phyloP scores from a whole-genome alignment of 2,113 vertebrate genomes.

The Ctenodactylus gundi region DNA sequence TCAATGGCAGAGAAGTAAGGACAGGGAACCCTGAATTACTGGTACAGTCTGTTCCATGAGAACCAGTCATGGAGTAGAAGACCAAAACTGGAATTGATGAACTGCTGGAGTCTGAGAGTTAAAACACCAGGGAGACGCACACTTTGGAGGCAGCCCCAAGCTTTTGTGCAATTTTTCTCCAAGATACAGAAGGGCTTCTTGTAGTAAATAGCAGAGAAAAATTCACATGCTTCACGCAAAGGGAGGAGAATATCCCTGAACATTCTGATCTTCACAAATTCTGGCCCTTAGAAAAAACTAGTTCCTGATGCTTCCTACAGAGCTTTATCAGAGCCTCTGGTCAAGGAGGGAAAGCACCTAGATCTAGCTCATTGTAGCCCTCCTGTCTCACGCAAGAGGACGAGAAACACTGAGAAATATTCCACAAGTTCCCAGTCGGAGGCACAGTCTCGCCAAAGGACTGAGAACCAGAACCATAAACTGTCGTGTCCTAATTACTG shows the following conservation, averaged over 20 bases:
- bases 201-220: neutral
- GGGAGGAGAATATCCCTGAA: neutral
- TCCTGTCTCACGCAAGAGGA: no score
- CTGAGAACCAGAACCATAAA: neutral
- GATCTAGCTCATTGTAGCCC: neutral
- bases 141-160: neutral
- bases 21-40: neutral
- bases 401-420: neutral
- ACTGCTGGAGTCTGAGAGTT: neutral
- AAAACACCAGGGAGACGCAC: neutral
- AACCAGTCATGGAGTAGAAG: neutral
- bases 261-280: neutral
- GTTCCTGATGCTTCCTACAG: neutral
- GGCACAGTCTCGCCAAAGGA: neutral
- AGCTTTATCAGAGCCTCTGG: neutral
- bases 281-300: neutral
- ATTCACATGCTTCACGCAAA: neutral
- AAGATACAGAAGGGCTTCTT: neutral
- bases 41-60: neutral
- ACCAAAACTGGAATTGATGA: neutral
- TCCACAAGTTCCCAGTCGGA: neutral
- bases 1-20: neutral
- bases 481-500: neutral
- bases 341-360: neutral
- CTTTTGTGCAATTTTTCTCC: neutral